These are phyloP conservation scores for Bombus sibiricus DNA, from an alignment of 1,140 invertebrate species.

Conservation along the genomic window DNA sequence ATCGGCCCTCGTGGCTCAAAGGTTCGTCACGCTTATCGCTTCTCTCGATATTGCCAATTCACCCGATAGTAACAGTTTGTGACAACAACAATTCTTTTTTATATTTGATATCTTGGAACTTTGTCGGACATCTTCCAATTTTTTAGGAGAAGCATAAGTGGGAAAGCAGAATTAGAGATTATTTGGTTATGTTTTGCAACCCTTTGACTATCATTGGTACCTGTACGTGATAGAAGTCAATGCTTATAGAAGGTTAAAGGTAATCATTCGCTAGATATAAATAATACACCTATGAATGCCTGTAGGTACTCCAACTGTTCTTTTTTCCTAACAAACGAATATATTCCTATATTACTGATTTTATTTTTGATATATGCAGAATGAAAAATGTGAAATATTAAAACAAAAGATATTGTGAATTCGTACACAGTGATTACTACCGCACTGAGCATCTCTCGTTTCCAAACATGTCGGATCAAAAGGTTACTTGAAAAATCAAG, in stretches of 20 bases:
- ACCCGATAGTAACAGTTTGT: neutral
- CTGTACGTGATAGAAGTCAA: neutral
- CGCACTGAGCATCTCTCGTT: neutral
- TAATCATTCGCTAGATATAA: neutral
- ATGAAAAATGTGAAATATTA: too few species aligned
- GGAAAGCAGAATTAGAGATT: neutral
- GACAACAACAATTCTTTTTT: neutral
- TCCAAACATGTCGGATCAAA: neutral
- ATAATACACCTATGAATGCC: neutral
- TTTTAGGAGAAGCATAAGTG: neutral
- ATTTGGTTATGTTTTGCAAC: neutral
- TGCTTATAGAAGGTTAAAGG: neutral
- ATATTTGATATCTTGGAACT: neutral
- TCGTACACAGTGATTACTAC: neutral
- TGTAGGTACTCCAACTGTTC: neutral
- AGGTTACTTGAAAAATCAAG: neutral
- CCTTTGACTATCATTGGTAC: neutral
- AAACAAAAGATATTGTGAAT: neutral
- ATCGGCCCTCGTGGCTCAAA: conserved; percentile 5
- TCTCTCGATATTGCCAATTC: neutral
- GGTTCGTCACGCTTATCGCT: neutral
- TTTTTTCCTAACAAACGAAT: neutral
- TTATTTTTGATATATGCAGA: neutral
- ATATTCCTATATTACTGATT: neutral
- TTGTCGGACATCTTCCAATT: neutral